Percentiles rank a stretch among this genome's conserved stretches.
These are phyloP conservation scores for Drosophila mercatorum DNA, from an alignment of 2,888 invertebrate genomes.

Conservation along the genomic window DNA sequence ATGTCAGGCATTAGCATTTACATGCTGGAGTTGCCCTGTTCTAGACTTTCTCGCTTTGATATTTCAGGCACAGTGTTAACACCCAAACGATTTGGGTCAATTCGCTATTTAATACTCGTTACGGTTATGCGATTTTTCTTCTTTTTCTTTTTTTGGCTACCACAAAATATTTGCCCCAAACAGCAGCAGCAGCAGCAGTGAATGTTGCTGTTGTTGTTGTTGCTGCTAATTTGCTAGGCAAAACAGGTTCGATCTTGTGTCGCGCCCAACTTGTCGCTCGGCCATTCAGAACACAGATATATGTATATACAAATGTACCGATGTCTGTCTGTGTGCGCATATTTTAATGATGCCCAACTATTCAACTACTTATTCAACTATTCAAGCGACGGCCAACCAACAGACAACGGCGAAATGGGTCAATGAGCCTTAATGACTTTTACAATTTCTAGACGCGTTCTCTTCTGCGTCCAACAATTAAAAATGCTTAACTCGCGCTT, in stretches of 20 bases:
- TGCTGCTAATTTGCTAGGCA: conserved; percentile 71
- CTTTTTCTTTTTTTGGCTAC: conserved; percentile 9
- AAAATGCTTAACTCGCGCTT: conserved; percentile 47
- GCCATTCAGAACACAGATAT: conserved; percentile 1
- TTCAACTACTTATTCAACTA: conserved; percentile 48
- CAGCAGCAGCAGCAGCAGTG: conserved; percentile 15
- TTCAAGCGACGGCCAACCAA: conserved; percentile 2
- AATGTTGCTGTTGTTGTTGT: conserved; percentile 1
- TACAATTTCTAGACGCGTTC: conserved; percentile 52
- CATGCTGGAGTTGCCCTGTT: conserved; percentile 8
- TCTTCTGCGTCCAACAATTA: conserved; percentile 44
- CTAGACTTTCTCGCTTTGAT: conserved; percentile 46
- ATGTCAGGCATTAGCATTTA: conserved; percentile 54
- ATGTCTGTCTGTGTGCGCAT: background rate
- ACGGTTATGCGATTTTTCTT: conserved; percentile 57
- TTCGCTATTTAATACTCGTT: conserved; percentile 64
- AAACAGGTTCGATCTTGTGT: conserved; percentile 76
- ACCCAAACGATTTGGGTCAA: conserved; percentile 66
- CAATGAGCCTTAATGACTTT: conserved; percentile 76
- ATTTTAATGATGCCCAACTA: conserved; percentile 58
- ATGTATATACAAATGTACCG: background rate
- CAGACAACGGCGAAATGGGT: conserved; percentile 54
- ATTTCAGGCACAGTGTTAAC: conserved; percentile 50
- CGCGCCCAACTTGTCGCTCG: conserved; percentile 54
- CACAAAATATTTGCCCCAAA: conserved; percentile 32